These are phyloP conservation scores for Stratiomys singularior DNA, from an alignment of 2,888 invertebrate species.

Conservation along the genomic window DNA sequence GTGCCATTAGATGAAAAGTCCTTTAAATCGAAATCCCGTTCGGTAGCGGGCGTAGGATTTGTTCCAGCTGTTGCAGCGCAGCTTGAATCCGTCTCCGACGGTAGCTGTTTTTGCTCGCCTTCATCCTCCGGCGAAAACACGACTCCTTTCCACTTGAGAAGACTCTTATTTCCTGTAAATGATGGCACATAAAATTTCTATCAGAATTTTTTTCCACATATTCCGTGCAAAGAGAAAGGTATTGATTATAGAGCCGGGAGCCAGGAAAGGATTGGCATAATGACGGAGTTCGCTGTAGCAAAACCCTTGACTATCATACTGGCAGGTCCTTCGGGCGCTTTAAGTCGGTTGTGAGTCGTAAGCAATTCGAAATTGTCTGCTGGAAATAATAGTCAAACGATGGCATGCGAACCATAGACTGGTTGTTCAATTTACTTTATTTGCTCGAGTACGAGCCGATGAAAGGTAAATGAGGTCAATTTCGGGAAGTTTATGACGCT, in stretches of 20 bases:
- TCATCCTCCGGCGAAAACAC: conserved; percentile 73
- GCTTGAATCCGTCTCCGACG: conserved; percentile 33
- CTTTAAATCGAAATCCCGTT: conserved; percentile 52
- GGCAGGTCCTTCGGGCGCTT: neutral
- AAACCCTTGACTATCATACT: neutral
- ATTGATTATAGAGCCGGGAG: conserved; percentile 24
- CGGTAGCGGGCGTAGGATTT: conserved; percentile 50
- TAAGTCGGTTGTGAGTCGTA: neutral
- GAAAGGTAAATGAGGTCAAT: too few species aligned
- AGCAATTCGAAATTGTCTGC: neutral
- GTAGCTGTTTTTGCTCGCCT: neutral
- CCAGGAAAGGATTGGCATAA: conserved; percentile 9
- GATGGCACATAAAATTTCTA: conserved; percentile 49
- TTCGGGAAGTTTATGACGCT: too few species aligned
- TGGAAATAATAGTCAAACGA: neutral
- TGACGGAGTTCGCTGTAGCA: neutral
- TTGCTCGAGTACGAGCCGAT: too few species aligned
- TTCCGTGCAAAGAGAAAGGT: neutral
- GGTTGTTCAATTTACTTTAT: too few species aligned
- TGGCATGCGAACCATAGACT: neutral
- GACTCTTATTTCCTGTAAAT: conserved; percentile 53
- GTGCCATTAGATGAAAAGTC: conserved; percentile 52
- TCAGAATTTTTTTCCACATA: conserved; percentile 22
- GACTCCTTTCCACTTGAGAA: conserved; percentile 78
- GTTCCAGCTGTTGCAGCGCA: conserved; percentile 49